Evolutionary conservation across 2,113 vertebrate species (phyloP).

Genomic region (Sisor rabdophorus): DNA sequence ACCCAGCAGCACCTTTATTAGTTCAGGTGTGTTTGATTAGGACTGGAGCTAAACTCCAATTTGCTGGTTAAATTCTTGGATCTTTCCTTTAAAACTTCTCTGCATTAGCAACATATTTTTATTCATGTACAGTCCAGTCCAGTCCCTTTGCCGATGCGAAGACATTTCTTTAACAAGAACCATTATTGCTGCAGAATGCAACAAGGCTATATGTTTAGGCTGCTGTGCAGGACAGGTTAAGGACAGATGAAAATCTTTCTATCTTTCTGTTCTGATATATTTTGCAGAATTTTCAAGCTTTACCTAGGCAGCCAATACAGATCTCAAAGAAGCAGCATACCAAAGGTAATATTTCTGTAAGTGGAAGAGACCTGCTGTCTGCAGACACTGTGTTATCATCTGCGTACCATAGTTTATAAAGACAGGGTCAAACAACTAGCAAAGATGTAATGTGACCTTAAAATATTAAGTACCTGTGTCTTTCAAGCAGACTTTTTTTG

Average conservation of each 20-base stretch:
- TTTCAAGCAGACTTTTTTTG: neutral
- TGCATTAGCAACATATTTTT: neutral
- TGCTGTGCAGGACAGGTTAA: too few relatives aligned
- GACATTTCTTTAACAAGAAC: too few relatives aligned
- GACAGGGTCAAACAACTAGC: neutral
- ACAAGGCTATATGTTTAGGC: neutral
- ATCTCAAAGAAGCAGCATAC: constrained; percentile 60
- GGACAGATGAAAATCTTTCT: too few relatives aligned
- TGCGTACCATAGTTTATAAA: neutral
- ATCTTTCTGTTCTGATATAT: neutral
- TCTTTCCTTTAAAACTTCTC: neutral
- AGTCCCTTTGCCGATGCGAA: neutral
- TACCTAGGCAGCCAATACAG: constrained; percentile 66
- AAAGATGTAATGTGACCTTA: neutral
- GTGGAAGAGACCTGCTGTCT: neutral
- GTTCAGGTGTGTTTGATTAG: too few relatives aligned
- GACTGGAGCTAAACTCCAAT: too few relatives aligned
- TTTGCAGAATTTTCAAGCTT: constrained; percentile 68
- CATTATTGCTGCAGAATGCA: too few relatives aligned
- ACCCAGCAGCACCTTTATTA: too few relatives aligned
- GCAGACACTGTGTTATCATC: neutral
- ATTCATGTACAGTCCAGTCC: neutral
- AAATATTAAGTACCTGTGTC: neutral
- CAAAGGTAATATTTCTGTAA: constrained; percentile 53
- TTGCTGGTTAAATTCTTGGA: too few relatives aligned